Percentiles rank a stretch among this genome's conserved stretches.
Conservation (phyloP, 2,888 invertebrate species). For the Pristionchus maxplancki region DNA sequence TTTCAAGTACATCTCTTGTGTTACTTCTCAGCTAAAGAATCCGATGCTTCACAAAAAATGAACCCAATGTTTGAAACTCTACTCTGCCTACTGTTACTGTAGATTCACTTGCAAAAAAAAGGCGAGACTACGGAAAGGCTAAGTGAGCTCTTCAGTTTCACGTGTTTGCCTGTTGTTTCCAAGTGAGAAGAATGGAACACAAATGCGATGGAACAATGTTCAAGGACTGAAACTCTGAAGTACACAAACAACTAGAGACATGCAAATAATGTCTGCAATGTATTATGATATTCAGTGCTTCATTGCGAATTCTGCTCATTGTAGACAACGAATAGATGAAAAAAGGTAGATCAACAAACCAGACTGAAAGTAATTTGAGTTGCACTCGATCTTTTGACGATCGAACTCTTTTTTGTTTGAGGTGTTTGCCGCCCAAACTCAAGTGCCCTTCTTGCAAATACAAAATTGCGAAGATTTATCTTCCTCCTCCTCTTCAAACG, state of each 20-base stretch:
- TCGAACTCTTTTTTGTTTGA: not conserved
- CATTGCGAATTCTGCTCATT: too few relatives aligned
- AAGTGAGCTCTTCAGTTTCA: slow-evolving; percentile 22
- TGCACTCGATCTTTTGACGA: not conserved
- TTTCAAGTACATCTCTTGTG: not conserved
- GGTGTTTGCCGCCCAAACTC: not conserved
- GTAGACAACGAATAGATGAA: too few relatives aligned
- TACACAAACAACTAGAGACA: not conserved
- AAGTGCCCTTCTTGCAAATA: slow-evolving; percentile 13
- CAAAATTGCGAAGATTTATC: slow-evolving; percentile 18
- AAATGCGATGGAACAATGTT: not conserved
- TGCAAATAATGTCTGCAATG: too few relatives aligned
- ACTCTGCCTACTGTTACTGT: not conserved
- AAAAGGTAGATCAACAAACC: too few relatives aligned
- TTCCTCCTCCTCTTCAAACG: not conserved
- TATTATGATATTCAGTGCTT: too few relatives aligned
- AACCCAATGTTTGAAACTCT: too few relatives aligned
- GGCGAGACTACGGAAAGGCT: not conserved
- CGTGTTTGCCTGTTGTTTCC: not conserved
- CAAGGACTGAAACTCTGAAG: not conserved
- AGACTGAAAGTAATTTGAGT: not conserved
- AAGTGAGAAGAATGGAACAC: not conserved
- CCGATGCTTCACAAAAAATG: too few relatives aligned
- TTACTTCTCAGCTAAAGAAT: not conserved
- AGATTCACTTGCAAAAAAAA: not conserved